Evolutionary conservation across 2,113 vertebrate genomes (phyloP).

Genomic region (Callopanchax toddi): DNA sequence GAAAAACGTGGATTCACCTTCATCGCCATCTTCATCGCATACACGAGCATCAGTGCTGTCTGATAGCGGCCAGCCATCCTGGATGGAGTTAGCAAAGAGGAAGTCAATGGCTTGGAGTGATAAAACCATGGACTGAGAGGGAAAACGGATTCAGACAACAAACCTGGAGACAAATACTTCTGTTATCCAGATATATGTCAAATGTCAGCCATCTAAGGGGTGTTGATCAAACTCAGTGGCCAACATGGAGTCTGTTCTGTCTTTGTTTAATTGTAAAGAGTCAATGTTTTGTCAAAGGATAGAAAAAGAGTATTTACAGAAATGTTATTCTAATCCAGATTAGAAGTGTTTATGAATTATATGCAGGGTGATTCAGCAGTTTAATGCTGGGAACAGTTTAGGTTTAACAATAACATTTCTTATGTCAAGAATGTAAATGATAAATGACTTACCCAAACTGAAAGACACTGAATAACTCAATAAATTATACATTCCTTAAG

Average conservation of each 20-base stretch:
- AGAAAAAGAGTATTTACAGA: slow-evolving; percentile 3
- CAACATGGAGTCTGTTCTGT: slow-evolving; percentile 14
- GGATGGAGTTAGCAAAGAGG: slow-evolving; percentile 98
- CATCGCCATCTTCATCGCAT: slow-evolving; percentile 47
- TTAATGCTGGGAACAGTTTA: slow-evolving; percentile 35
- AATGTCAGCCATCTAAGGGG: background rate
- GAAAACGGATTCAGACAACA: background rate
- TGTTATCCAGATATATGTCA: background rate
- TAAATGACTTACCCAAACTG: background rate
- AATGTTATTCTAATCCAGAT: slow-evolving; percentile 6
- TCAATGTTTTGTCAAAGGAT: slow-evolving; percentile 24
- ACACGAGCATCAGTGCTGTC: slow-evolving; percentile 54
- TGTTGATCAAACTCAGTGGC: background rate
- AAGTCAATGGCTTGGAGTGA: slow-evolving; percentile 98
- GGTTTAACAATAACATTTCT: slow-evolving; percentile 34
- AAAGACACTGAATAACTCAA: no score
- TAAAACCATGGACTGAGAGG: slow-evolving; percentile 82
- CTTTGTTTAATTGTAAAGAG: slow-evolving; percentile 33
- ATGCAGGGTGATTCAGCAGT: slow-evolving; percentile 27
- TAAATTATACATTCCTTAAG: no score
- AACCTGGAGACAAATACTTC: background rate
- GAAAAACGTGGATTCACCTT: slow-evolving; percentile 60
- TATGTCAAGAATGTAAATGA: background rate
- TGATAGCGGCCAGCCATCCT: slow-evolving; percentile 84
- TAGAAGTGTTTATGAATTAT: slow-evolving; percentile 25